Evolutionary conservation across 2,888 invertebrate species (phyloP), one percentile per base, ranked within the genome.

Genomic region (Bugula neritina): DNA sequence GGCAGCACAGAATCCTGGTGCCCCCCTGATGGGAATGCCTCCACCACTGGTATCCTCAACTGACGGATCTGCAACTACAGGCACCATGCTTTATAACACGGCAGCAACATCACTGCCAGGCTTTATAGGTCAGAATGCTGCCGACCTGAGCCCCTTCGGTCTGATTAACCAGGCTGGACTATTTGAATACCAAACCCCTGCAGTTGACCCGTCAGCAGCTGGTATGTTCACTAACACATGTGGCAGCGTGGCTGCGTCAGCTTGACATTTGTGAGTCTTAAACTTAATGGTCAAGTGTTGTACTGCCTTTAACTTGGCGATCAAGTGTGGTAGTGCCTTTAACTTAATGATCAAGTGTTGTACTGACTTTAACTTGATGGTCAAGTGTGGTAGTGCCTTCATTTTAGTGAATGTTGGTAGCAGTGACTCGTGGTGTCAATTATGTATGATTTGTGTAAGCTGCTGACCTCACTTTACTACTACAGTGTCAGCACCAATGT

Each of bases 141-240:
- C 63, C 2, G 63, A 63, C 31, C 34, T 63, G 63, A 63, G 63
- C n/a, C 1, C 63, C 2, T 63, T 63, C 27, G 63, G 63, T 31
- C 29, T 34, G 10, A 31, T 63, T 13, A 27, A 31, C 5, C 63
- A 63, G 31, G 29, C 63, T 25, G 63, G 5, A 27, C 10, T 63
- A n/a, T 63, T 31, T 63, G 63, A 63, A 13, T 63, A 63, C n/a
- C 55, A 17, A 5, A 17, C 43, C 43, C 10, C 63, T 25, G 34
- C 29, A 13, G 34, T 63, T 27, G 63, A 63, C 63, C 63, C 63
- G 10, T 63, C 63, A n/a, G 63, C 63, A 63, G 63, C 63, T 63
- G 63, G 63, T 63, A 63, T 63, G 63, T 63, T n/a, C n/a, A 17
- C 63, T 63, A 29, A 63, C 27, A 3, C 21, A 63, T 5, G 27